Evolutionary conservation across 2,888 invertebrate genomes (phyloP).

Genomic region (Drosophila dives): DNA sequence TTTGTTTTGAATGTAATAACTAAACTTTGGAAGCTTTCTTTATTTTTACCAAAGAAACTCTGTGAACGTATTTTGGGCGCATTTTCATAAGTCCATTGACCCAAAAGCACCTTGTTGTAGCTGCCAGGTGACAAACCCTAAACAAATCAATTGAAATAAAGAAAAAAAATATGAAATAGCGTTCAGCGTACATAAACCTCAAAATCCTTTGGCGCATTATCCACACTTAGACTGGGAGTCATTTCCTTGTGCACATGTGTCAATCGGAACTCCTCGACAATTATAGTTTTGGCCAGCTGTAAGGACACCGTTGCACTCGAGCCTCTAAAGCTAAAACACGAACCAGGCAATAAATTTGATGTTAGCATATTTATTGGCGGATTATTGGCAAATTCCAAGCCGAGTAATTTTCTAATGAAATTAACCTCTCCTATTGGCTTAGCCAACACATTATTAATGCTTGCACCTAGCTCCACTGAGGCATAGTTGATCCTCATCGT

Average conservation of each 20-base stretch:
- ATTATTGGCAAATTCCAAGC: conserved; percentile 71
- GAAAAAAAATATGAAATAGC: not conserved
- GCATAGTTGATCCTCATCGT: conserved; percentile 72
- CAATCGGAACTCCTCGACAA: conserved; percentile 63
- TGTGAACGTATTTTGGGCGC: conserved; percentile 47
- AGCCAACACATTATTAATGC: conserved; percentile 56
- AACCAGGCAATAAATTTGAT: conserved; percentile 63
- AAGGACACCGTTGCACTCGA: conserved; percentile 62
- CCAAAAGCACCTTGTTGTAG: conserved; percentile 46
- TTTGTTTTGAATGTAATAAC: conserved; percentile 66
- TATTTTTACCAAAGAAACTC: conserved; percentile 40
- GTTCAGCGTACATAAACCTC: conserved; percentile 63
- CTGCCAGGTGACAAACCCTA: conserved; percentile 50
- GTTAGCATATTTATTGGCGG: conserved; percentile 74
- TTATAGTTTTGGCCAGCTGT: conserved; percentile 61
- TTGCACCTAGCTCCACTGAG: conserved; percentile 74
- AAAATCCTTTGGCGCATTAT: conserved; percentile 78
- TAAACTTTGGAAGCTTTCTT: conserved; percentile 41
- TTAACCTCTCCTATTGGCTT: conserved; percentile 57
- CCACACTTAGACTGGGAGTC: conserved; percentile 61
- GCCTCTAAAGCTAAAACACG: conserved; percentile 72
- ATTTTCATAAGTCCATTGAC: conserved; percentile 63
- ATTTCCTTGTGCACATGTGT: conserved; percentile 68
- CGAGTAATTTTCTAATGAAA: conserved; percentile 57
- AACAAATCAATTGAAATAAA: not conserved